Percentiles rank a stretch among this genome's conserved stretches.
Evolutionary conservation across 1,140 invertebrate species (phyloP).

Genomic region (Rhagoletis pomonella): DNA sequence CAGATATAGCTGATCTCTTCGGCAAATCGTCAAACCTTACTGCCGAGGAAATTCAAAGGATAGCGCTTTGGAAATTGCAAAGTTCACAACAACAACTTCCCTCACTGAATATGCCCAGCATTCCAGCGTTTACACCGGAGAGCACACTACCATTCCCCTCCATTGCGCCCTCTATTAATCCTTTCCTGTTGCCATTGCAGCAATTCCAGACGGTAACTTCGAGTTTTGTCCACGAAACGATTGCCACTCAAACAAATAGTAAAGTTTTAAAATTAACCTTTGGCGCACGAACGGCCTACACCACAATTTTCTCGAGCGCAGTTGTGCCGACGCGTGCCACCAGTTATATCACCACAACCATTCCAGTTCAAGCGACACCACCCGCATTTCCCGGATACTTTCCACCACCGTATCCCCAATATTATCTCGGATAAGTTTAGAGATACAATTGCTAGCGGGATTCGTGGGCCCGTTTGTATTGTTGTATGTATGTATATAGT

Average conservation of each 20-base stretch:
- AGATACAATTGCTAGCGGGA: background rate
- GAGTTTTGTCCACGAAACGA: conserved; percentile 85
- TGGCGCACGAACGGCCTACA: conserved; percentile 90
- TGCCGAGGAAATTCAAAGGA: conserved; percentile 81
- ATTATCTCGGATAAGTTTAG: conserved; percentile 55
- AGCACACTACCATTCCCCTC: conserved; percentile 80
- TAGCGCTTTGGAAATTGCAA: conserved; percentile 88
- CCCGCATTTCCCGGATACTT: conserved; percentile 82
- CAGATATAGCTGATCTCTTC: conserved; percentile 38
- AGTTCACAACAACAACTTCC: conserved; percentile 86
- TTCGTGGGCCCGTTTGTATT: background rate
- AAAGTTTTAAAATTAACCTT: conserved; percentile 90
- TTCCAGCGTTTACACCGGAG: conserved; percentile 84
- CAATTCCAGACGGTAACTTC: conserved; percentile 88
- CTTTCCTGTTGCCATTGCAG: conserved; percentile 76
- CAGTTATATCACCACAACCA: conserved; percentile 85
- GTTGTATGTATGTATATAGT: conserved; percentile 41
- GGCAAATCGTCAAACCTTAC: conserved; percentile 81
- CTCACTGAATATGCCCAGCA: conserved; percentile 83
- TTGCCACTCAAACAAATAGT: conserved; percentile 86
- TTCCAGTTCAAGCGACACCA: conserved; percentile 82
- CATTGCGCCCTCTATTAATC: conserved; percentile 75
- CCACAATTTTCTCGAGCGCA: conserved; percentile 88
- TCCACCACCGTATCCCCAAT: conserved; percentile 72
- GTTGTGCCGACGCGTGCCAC: conserved; percentile 89